Percentiles rank a stretch among this genome's conserved stretches.
phyloP scores from a whole-genome alignment of 2,797 vertebrate species.

The Onychomys leucogaster region DNA sequence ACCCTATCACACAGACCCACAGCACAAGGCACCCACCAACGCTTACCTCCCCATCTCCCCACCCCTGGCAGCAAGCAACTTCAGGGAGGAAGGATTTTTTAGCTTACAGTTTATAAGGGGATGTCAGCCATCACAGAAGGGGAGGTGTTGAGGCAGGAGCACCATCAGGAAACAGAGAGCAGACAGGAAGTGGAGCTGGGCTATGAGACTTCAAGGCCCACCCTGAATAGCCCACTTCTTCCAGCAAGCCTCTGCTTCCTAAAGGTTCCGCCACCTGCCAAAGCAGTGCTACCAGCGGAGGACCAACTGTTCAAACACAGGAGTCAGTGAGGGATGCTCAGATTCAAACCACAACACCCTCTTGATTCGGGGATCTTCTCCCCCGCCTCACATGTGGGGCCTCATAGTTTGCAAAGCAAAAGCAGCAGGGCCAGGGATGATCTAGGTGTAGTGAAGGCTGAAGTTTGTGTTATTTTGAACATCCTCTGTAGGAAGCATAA shows the following conservation, averaged over 20 bases:
- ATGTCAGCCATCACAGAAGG: background rate
- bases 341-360: background rate
- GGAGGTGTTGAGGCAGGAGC: background rate
- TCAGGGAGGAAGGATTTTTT: background rate
- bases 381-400: background rate
- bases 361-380: background rate
- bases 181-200: background rate
- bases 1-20: background rate
- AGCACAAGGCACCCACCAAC: background rate
- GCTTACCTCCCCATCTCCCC: no score
- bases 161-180: background rate
- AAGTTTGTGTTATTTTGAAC: background rate
- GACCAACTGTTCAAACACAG: background rate
- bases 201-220: background rate
- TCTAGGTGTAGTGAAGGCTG: background rate
- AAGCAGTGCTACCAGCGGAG: background rate
- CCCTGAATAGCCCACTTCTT: background rate
- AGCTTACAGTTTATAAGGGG: background rate
- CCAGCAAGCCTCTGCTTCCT: background rate
- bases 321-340: background rate
- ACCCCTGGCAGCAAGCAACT: background rate
- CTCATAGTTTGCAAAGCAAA: background rate
- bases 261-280: background rate
- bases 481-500: slow-evolving; percentile 12
- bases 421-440: background rate